A percentile compares a stretch with the other conserved stretches of the same genome.
phyloP scores from a whole-genome alignment of 2,797 vertebrate species.

The Alca torda region DNA sequence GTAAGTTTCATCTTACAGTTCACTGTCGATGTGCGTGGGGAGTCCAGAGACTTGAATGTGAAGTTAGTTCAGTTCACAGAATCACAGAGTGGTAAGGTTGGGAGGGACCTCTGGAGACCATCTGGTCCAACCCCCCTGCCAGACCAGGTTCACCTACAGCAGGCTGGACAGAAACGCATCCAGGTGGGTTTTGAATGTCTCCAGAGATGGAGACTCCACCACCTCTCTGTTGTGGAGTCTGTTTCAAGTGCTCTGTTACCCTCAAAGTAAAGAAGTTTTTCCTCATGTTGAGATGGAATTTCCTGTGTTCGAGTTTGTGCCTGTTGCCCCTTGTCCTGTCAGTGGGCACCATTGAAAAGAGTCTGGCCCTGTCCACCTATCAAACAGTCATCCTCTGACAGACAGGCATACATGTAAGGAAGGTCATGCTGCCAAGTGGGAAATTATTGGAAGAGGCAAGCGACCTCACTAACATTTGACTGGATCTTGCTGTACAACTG shows the following conservation, averaged over 20 bases:
- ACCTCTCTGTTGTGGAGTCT: neutral
- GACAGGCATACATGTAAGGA: neutral
- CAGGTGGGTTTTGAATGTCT: neutral
- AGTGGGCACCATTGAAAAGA: neutral
- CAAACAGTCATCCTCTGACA: neutral
- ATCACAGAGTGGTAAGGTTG: neutral
- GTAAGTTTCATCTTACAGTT: neutral
- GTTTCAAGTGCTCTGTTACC: neutral
- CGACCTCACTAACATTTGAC: neutral
- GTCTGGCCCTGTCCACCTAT: neutral
- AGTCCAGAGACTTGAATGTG: neutral
- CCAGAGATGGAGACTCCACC: neutral
- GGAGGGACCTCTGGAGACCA: neutral
- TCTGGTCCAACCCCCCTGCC: neutral
- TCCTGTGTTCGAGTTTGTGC: neutral
- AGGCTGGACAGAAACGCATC: neutral
- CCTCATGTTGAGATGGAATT: neutral
- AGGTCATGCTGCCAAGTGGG: neutral
- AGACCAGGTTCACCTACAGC: neutral
- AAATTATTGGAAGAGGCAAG: neutral
- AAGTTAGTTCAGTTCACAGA: neutral
- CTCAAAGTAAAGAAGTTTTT: neutral
- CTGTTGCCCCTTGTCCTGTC: neutral
- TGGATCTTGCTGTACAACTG: neutral
- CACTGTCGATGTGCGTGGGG: neutral